Evolutionary conservation across 2,113 vertebrate genomes (phyloP).

Genomic region (Myotis davidii): DNA sequence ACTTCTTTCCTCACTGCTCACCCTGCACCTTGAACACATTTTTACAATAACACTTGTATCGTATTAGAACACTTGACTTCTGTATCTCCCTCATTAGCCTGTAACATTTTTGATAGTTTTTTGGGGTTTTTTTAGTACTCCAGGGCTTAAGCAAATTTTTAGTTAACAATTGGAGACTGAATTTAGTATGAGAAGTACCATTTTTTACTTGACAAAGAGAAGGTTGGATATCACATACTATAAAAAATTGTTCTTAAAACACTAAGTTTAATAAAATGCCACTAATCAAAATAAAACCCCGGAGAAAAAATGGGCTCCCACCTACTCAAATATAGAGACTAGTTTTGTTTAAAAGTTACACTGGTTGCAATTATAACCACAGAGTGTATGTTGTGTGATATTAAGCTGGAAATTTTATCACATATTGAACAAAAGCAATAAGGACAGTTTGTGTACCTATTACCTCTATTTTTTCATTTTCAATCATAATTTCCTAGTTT

Average conservation of each 20-base stretch:
- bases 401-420: neutral
- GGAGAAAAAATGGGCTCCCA: neutral
- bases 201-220: neutral
- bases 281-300: neutral
- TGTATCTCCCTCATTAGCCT: neutral
- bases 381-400: neutral
- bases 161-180: constrained; percentile 12
- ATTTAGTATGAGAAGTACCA: neutral
- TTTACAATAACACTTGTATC: neutral
- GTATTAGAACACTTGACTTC: neutral
- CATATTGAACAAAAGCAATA: neutral
- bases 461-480: neutral
- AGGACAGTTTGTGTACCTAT: neutral
- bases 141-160: neutral
- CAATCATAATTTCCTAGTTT: neutral
- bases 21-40: neutral
- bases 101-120: neutral
- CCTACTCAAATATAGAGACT: neutral
- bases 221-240: neutral
- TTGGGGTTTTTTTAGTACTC: neutral
- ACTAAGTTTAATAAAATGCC: neutral
- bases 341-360: neutral
- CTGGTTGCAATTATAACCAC: neutral
- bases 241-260: neutral
- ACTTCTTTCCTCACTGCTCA: neutral